Conservation (phyloP, 2,797 vertebrate genomes). For the Sebastes vulpes region DNA sequence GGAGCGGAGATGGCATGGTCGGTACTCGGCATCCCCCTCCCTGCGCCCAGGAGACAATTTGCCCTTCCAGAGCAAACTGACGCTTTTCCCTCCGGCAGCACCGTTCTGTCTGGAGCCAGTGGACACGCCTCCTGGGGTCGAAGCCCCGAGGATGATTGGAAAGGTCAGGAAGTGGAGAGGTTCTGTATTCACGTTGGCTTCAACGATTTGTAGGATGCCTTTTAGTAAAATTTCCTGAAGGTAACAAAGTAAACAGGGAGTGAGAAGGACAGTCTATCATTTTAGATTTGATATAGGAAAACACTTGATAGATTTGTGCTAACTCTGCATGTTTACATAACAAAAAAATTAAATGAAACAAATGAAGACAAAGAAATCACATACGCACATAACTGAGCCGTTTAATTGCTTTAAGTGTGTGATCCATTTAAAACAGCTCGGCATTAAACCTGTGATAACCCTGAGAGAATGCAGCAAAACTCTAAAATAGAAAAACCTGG, state of each 20-base stretch:
- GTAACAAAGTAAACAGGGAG: constrained; percentile 15
- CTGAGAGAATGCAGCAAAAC: neutral
- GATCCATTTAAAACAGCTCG: neutral
- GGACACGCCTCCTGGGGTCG: constrained; percentile 52
- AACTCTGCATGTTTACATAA: neutral
- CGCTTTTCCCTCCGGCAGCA: constrained; percentile 75
- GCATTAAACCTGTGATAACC: neutral
- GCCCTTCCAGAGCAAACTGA: constrained; percentile 85
- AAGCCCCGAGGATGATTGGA: constrained; percentile 83
- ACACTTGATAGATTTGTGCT: neutral
- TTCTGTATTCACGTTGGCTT: constrained; percentile 87
- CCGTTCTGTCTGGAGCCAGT: constrained; percentile 81
- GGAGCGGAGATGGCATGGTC: constrained; percentile 80
- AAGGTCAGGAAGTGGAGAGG: constrained; percentile 93
- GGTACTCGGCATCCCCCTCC: constrained; percentile 80
- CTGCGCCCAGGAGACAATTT: constrained; percentile 86
- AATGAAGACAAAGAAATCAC: neutral
- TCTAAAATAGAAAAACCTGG: neutral
- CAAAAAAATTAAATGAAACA: neutral
- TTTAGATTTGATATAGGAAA: neutral
- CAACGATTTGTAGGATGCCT: constrained; percentile 91
- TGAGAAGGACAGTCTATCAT: neutral
- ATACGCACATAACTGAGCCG: neutral
- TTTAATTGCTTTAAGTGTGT: neutral
- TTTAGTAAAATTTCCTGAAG: constrained; percentile 91